A percentile compares a stretch with the other conserved stretches of the same genome.
Conservation (phyloP, 2,797 vertebrate species). For the Agapornis canus region DNA sequence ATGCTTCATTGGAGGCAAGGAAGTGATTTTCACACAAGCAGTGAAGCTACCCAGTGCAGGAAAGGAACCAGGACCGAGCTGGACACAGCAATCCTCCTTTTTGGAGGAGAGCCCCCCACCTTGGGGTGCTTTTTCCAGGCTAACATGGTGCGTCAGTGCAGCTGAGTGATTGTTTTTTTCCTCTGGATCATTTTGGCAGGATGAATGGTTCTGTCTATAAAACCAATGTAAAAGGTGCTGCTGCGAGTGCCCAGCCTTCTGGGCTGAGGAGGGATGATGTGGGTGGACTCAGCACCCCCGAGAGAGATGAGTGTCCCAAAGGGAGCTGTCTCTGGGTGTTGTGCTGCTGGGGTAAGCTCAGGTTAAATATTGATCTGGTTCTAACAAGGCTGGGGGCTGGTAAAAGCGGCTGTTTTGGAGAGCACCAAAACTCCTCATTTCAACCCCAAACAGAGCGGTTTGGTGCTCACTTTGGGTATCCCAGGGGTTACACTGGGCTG, state of each 20-base stretch:
- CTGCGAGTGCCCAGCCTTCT: background rate
- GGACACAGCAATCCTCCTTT: accelerated
- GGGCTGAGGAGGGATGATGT: background rate
- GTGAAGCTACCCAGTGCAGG: accelerated
- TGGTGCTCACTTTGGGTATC: background rate
- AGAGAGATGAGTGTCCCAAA: background rate
- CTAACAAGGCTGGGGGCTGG: background rate
- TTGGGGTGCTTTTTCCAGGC: background rate
- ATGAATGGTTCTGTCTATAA: background rate
- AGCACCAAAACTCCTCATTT: background rate
- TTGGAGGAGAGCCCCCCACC: background rate
- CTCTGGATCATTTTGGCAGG: background rate
- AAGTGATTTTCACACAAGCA: background rate
- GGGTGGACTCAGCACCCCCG: background rate
- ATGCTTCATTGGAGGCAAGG: background rate
- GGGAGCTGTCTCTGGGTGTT: accelerated
- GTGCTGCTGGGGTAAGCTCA: background rate
- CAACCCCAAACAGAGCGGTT: accelerated
- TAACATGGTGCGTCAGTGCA: background rate
- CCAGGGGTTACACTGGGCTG: background rate
- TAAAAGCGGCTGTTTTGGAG: background rate
- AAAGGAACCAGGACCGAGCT: background rate
- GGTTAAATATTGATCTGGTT: background rate
- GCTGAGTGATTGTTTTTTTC: background rate
- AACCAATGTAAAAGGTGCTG: background rate